phyloP scores from a whole-genome alignment of 64 coral and sea anemone species.

The Orbicella faveolata region DNA sequence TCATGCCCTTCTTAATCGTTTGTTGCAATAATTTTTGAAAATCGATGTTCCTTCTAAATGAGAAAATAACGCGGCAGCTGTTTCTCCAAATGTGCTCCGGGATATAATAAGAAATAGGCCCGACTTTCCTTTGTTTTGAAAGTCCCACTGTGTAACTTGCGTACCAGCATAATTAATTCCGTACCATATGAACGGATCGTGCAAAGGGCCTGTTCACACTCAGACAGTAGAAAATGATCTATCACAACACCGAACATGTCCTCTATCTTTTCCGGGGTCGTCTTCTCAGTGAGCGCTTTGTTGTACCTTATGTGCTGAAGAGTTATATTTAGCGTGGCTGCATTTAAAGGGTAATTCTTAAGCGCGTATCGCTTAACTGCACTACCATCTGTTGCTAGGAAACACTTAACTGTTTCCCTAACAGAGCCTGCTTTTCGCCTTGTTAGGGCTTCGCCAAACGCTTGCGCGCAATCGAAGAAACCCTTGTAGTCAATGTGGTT shows the following conservation, averaged over 20 bases:
- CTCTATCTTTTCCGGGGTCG: not conserved
- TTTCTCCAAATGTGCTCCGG: too few species aligned
- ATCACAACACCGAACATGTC: slow-evolving; percentile 32
- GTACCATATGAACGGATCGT: too few species aligned
- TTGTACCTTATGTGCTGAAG: slow-evolving; percentile 48
- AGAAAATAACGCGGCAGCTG: too few species aligned
- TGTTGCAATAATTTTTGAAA: too few species aligned
- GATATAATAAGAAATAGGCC: too few species aligned
- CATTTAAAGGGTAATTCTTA: slow-evolving; percentile 20
- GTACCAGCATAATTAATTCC: too few species aligned
- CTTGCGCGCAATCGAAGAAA: slow-evolving; percentile 19
- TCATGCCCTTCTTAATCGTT: too few species aligned
- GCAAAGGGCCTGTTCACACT: slow-evolving; percentile 14
- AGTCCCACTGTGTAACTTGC: too few species aligned
- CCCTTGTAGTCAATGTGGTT: slow-evolving; percentile 20
- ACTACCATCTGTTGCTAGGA: slow-evolving; percentile 42
- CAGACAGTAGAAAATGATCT: slow-evolving; percentile 73
- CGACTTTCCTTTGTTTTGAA: too few species aligned
- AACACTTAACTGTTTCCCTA: not conserved
- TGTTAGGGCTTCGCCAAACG: not conserved
- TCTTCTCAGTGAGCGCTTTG: not conserved
- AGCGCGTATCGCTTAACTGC: not conserved
- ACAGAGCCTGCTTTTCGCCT: not conserved
- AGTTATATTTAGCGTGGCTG: slow-evolving; percentile 33
- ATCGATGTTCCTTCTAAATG: too few species aligned